Evolutionary conservation across 1,140 invertebrate species (phyloP), one percentile per base, ranked within the genome.

Genomic region (Trypoxylus dichotomus): DNA sequence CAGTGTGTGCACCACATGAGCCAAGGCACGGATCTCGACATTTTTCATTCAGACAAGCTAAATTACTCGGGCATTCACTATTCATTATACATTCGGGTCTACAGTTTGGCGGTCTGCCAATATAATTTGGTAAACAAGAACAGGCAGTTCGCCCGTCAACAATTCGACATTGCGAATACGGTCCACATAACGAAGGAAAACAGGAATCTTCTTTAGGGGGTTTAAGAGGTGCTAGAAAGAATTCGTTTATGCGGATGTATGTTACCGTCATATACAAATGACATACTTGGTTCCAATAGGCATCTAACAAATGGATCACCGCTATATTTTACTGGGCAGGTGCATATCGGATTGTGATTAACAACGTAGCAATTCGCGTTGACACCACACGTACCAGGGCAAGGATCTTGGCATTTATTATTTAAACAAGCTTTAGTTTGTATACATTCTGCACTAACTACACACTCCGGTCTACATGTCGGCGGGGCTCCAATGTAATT

Each of bases 11-110:
- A 60, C 94, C 94, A 86, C 95, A 96, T 29, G 92, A 91, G 24
- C 94, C 93, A 37, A 91, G 90, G 84, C 94, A 96, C 76, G 94
- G 94, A 85, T 93, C 91, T 77, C 85, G 86, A 87, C 94, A 96
- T 86, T 91, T 93, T 81, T 93, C 90, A 80, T 91, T 90, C 68
- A 93, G 88, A 84, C 94, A 96, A 60, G 93, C 93, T 80, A 91
- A 87, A 86, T 93, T 92, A 78, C 89, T 90, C 1, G 91, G 86
- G 85, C 94, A 96, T 86, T 95, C 94, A 43, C 91, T 90, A 84
- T 93, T 91, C 74, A 92, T 89, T 37, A 91, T 90, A 85, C 94
- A 95, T 88, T 95, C 93, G 71, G 94, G 93, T 75, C 92, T 89
- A 86, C 93, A 95, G 83, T 92, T 92, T 77, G 92, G 92, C 24